Evolutionary conservation across 2,888 invertebrate genomes (phyloP).

Genomic region (Polymixis lichenea): DNA sequence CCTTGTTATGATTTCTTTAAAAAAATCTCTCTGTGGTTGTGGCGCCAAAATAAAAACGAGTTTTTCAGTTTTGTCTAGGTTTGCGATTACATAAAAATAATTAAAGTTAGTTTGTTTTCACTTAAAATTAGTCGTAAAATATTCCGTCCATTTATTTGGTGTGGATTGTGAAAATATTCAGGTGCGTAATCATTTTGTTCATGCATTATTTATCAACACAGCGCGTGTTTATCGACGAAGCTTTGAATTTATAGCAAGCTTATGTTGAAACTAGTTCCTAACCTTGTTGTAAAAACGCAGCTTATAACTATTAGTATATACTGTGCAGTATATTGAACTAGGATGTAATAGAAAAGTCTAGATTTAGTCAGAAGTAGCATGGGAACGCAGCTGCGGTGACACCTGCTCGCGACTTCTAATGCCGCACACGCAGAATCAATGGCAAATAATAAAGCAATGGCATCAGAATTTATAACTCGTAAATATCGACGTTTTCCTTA

Average conservation of each 20-base stretch:
- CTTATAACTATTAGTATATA: constrained; percentile 19
- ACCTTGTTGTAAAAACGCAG: constrained; percentile 35
- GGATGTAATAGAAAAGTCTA: constrained; percentile 75
- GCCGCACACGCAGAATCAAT: constrained; percentile 72
- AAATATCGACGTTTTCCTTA: constrained; percentile 48
- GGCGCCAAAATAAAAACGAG: constrained; percentile 15
- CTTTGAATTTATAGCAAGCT: constrained; percentile 20
- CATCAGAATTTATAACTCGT: constrained; percentile 62
- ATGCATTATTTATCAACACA: background rate
- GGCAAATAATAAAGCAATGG: too few relatives aligned
- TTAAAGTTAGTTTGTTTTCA: too few relatives aligned
- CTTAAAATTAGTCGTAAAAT: too few relatives aligned
- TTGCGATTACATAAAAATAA: background rate
- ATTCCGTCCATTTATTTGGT: background rate
- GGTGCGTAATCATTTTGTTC: constrained; percentile 32
- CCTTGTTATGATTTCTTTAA: accelerated
- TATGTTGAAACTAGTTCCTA: constrained; percentile 37
- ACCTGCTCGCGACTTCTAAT: constrained; percentile 80
- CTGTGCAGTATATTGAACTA: constrained; percentile 62
- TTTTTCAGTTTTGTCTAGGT: background rate
- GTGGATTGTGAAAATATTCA: constrained; percentile 12
- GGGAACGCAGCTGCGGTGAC: constrained; percentile 80
- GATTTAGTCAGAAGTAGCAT: constrained; percentile 79
- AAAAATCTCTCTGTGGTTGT: background rate
- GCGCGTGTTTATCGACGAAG: background rate